Evolutionary conservation across 92 coral and sea anemone genomes (phyloP), one percentile per base, ranked within the genome.

Genomic region (Pocillopora grandis): DNA sequence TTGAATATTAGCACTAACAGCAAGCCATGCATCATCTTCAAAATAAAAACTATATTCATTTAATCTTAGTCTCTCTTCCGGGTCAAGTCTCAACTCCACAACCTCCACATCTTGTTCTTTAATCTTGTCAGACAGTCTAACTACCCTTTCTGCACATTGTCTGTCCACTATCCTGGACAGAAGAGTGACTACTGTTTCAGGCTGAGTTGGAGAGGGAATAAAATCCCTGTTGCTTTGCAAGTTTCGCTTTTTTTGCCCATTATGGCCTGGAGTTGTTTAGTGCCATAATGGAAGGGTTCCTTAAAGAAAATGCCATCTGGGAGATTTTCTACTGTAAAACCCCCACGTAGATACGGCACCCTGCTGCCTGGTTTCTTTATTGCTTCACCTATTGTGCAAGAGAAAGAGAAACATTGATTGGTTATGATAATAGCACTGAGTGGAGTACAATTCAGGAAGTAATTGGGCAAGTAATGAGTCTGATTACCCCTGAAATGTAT

Each of bases 291-390:
- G 68, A 76, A 90, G 10, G 93, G 93, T 56, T 87, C 87, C 64
- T 90, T 90, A 71, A 90, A 83, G 13, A 81, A 77, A 65, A 90
- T 79, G 57, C 90, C 90, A 21, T 78, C 77, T 37, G 93, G 93
- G 31, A 90, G 88, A 70, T 90, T 87, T n/a, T 71, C 72, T 36
- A 90, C 93, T 21, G 49, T 61, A 49, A 90, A 84, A n/a, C 93
- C 93, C 56, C 93, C 89, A 58, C 74, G 84, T 66, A 87, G 85
- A 71, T 90, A 90, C 0, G 90, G 93, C 66, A 87, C 89, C 77
- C 81, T 73, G 55, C 74, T 20, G 77, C 83, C 84, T 84, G 91
- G 90, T 75, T 83, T 83, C 60, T 83, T 80, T 36, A 87, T 62
- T 58, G 91, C 93, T 83, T 78, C 90, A 74, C 90, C 93, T 84